Base-by-base conservation (phyloP, 2,888 invertebrate species). In the Hesperia comma region DNA sequence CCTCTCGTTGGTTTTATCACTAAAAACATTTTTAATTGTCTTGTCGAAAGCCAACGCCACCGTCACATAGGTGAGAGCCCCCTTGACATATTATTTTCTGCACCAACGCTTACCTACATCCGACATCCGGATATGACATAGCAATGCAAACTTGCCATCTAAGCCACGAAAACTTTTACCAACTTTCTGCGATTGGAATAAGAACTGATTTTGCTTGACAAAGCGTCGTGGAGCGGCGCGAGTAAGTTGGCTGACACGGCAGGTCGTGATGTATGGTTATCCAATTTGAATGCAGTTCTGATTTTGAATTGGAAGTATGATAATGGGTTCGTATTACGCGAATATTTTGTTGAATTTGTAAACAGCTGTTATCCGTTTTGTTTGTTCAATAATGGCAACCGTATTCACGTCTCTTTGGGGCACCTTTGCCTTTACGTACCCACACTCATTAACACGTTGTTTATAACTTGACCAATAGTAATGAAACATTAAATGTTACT, bases 11-110 rank as follows among this genome's bases (percentile, higher is more conserved):
- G 12, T 37, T 37, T 1, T 10, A 37, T 3, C 2, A 37, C 15
- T 19, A 55, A 60, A 54, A 67, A 60, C 21, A 8, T 66, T 66
- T 54, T 54, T 67, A 61, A 67, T 67, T 67, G 66, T 61, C 66
- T 61, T 61, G 61, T 61, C 61, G 46, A 55, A 33, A 75, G 75
- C 62, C 75, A 76, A 77, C 76, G 69, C 78, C 55, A 15, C 46
- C 68, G 55, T 19, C 63, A 51, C 69, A 41, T 63, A 63, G 70
- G 72, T 71, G 78, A 68, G 76, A 75, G 73, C 79, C 70, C 78
- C 73, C 79, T 75, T 90, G 91, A 91, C 90, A 90, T 72, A 86
- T 90, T 83, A 91, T 92, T 92, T 90, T 91, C 88, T 87, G 83
- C 86, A 63, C 82, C 66, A 67, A 67, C 81, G 77, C 74, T 80